Percentiles rank a stretch among this genome's conserved stretches.
Conservation (phyloP, 1,140 invertebrate species). For the Drosophila pseudoananassae region DNA sequence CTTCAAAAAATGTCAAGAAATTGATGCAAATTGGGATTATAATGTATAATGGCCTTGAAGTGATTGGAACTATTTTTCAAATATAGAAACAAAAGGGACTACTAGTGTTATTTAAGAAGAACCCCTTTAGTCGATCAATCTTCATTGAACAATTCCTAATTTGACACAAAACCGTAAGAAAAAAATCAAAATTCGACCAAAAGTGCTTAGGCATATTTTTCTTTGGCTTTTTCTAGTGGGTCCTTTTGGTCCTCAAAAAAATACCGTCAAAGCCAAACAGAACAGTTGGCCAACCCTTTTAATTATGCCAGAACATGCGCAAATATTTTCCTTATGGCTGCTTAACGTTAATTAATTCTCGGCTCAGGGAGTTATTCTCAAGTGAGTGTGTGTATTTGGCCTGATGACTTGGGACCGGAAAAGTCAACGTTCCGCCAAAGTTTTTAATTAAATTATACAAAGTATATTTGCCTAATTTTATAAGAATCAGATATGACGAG, state of each 20-base stretch:
- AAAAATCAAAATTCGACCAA: constrained; percentile 21
- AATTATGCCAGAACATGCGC: constrained; percentile 78
- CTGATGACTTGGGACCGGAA: constrained; percentile 60
- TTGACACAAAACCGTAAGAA: constrained; percentile 4
- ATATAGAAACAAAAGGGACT: too few relatives aligned
- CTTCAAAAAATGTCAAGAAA: background rate
- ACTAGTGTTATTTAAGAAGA: background rate
- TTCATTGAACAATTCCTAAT: background rate
- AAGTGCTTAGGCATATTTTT: constrained; percentile 44
- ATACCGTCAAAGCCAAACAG: constrained; percentile 5
- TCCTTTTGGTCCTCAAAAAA: constrained; percentile 12
- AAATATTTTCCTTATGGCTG: constrained; percentile 75
- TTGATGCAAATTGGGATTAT: too few relatives aligned
- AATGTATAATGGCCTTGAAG: too few relatives aligned
- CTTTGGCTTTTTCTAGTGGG: constrained; percentile 17
- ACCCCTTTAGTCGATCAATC: constrained; percentile 2
- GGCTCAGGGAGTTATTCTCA: constrained; percentile 43
- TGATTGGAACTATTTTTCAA: too few relatives aligned
- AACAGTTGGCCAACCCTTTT: constrained; percentile 52
- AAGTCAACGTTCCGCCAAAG: constrained; percentile 61
- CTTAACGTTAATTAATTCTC: constrained; percentile 73
- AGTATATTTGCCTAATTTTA: constrained; percentile 57
- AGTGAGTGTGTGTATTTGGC: constrained; percentile 48
- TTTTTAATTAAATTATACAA: constrained; percentile 79
- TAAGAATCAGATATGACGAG: constrained; percentile 20